Evolutionary conservation across 2,888 invertebrate genomes (phyloP), one percentile per base, ranked within the genome.

Genomic region (Eupeodes luniger): DNA sequence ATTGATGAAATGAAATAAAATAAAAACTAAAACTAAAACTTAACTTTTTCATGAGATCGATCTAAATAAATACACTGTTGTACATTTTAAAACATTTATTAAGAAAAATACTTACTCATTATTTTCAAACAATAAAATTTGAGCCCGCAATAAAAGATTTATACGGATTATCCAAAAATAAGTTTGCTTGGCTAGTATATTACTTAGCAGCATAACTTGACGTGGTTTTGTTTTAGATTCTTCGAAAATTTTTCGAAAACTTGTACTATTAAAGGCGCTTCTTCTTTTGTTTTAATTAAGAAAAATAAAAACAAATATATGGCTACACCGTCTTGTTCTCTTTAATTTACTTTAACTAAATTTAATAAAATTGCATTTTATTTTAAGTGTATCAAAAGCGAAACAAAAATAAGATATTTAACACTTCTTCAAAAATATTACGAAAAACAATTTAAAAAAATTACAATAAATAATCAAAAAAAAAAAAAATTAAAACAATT

Each of bases 91-190:
- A 27, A 27, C 27, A 27, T 27, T 27, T 27, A 27, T 27, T 0
- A 27, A 27, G 3, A 1, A 3, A 27, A 27, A 75, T 87, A 87
- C 87, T 87, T 84, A 87, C 87, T 84, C 74, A 81, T 76, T 80
- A 80, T 84, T 84, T 84, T 84, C 84, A 84, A 87, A 87, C 74
- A 87, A 81, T 67, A 87, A 81, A 44, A 84, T 87, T 81, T 81
- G 84, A 44, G 80, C 77, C 84, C 87, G 87, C 67, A 87, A 81
- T 76, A 87, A 81, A 11, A 87, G 83, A 87, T 87, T 87, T 27
- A 82, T 80, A 72, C 84, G 80, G 49, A 87, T 84, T 76, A 87
- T 87, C 87, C 87, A 87, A 57, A 84, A 87, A 87, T 87, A 81
- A 66, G 76, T 81, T 77, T 87, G 87, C 76, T 51, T 77, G 55